Percentiles rank a stretch among this genome's conserved stretches.
Conservation (phyloP, 2,113 vertebrate species). For the Acanthisitta chloris region DNA sequence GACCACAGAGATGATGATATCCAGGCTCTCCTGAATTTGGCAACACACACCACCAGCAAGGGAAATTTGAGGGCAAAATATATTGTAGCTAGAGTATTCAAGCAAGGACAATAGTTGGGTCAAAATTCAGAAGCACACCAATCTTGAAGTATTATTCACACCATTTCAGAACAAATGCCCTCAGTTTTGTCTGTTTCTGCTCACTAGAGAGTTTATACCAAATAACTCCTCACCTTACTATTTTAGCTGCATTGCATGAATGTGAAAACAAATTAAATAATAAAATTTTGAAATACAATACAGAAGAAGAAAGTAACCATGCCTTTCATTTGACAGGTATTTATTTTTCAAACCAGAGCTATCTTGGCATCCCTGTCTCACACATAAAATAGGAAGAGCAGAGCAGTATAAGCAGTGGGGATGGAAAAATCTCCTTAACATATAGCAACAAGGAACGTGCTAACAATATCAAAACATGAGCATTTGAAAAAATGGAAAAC, state of each 20-base stretch:
- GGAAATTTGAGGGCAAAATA: background rate
- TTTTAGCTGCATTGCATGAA: background rate
- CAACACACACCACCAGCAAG: background rate
- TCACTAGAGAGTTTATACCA: background rate
- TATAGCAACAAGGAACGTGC: fast-evolving
- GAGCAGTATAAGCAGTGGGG: background rate
- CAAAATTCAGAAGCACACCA: background rate
- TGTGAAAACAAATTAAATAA: background rate
- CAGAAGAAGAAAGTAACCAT: background rate
- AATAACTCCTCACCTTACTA: background rate
- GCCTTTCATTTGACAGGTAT: background rate
- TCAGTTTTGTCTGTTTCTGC: background rate
- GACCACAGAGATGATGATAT: background rate
- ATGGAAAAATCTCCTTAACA: background rate
- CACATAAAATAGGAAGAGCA: background rate
- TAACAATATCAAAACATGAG: constrained; percentile 37
- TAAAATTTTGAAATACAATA: background rate
- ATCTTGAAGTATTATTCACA: background rate
- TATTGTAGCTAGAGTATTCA: background rate
- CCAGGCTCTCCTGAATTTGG: background rate
- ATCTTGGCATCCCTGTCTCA: background rate
- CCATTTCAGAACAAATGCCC: background rate
- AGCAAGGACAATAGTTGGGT: background rate
- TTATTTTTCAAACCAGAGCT: background rate
- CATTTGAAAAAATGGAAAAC: background rate